A percentile compares a stretch with the other conserved stretches of the same genome.
Conservation (phyloP, 2,888 invertebrate genomes). For the Hermaeophaga mercurialis region DNA sequence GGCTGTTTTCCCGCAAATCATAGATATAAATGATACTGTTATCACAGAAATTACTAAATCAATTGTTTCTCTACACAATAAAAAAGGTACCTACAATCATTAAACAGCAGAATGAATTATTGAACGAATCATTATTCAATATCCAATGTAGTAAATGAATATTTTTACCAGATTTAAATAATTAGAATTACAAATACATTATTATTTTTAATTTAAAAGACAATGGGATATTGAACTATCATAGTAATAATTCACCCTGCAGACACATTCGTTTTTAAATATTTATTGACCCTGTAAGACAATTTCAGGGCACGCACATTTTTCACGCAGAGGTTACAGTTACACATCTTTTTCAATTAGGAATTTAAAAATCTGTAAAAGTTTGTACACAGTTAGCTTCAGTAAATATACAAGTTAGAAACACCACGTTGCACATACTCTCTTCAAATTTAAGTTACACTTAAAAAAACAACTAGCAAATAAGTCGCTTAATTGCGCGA, state of each 20-base stretch:
- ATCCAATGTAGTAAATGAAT: too few relatives aligned
- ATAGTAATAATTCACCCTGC: neutral
- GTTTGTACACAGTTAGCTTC: neutral
- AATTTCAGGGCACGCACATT: neutral
- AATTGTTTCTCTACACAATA: neutral
- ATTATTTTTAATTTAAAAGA: too few relatives aligned
- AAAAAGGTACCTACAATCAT: neutral
- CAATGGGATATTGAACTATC: too few relatives aligned
- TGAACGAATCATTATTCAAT: neutral
- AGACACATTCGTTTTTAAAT: neutral
- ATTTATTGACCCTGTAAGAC: neutral
- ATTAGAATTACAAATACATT: too few relatives aligned
- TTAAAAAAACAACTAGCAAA: neutral
- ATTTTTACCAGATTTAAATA: too few relatives aligned
- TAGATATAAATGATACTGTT: neutral
- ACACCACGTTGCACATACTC: neutral
- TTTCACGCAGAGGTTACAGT: neutral
- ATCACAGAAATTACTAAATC: conserved; percentile 4
- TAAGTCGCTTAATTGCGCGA: neutral
- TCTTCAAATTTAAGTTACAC: neutral
- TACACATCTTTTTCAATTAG: neutral
- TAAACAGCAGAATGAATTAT: neutral
- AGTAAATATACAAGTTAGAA: neutral
- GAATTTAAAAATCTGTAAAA: neutral
- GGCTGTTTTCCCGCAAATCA: neutral